These are phyloP conservation scores for Plemyria rubiginata DNA, from an alignment of 2,888 invertebrate species.

Conservation along the genomic window DNA sequence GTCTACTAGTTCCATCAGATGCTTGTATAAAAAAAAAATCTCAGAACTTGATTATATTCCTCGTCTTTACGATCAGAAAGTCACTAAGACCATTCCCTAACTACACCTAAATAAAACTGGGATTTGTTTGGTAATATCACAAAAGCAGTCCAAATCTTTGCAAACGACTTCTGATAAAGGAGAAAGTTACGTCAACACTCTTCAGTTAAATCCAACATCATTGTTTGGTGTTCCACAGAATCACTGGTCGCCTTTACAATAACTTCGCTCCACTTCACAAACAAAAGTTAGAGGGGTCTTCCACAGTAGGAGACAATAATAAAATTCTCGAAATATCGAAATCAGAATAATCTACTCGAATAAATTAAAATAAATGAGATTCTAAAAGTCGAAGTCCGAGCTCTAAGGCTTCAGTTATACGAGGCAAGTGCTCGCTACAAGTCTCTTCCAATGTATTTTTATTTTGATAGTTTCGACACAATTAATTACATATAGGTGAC, in stretches of 20 bases:
- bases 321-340: constrained; percentile 58
- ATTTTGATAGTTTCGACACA: neutral
- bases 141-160: neutral
- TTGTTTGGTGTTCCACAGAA: constrained; percentile 9
- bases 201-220: constrained; percentile 7
- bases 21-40: too few species aligned
- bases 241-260: constrained; percentile 20
- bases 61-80: too few species aligned
- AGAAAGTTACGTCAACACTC: neutral
- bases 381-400: constrained; percentile 62
- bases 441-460: neutral
- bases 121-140: neutral
- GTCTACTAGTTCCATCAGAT: too few species aligned
- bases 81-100: too few species aligned
- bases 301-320: constrained; percentile 39
- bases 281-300: constrained; percentile 24
- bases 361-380: constrained; percentile 84
- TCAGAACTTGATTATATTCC: too few species aligned
- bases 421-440: constrained; percentile 3
- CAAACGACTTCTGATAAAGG: neutral
- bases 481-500: too few species aligned
- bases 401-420: constrained; percentile 14
- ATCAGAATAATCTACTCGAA: constrained; percentile 75
- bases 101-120: neutral
- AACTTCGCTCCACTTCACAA: constrained; percentile 26